Percentiles rank a stretch among this genome's conserved stretches.
phyloP scores from a whole-genome alignment of 2,888 invertebrate species.

The Craniophora ligustri region DNA sequence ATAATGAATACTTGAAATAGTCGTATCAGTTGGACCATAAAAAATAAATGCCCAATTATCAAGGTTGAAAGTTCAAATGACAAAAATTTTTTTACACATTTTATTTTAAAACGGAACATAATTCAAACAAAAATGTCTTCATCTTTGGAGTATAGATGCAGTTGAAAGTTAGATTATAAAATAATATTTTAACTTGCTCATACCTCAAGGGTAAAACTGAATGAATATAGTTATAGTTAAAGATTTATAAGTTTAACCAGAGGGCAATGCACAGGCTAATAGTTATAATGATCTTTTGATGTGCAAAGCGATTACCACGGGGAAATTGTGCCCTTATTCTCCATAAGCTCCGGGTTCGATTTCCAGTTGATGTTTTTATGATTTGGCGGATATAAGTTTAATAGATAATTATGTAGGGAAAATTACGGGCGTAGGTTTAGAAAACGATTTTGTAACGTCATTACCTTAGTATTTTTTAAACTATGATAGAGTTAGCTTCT shows the following conservation, averaged over 20 bases:
- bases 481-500: too few species aligned
- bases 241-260: conserved; percentile 30
- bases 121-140: too few species aligned
- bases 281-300: conserved; percentile 63
- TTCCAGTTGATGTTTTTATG: conserved; percentile 50
- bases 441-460: too few species aligned
- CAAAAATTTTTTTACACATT: too few species aligned
- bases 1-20: too few species aligned
- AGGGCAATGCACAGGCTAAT: conserved; percentile 46
- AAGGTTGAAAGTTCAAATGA: too few species aligned
- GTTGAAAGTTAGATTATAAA: too few species aligned
- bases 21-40: too few species aligned
- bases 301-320: conserved; percentile 56
- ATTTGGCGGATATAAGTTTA: conserved; percentile 39
- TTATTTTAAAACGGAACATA: too few species aligned
- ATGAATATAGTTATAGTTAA: not conserved
- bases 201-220: not conserved
- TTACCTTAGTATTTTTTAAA: too few species aligned
- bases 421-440: not conserved
- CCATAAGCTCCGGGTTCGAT: conserved; percentile 53
- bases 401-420: conserved; percentile 35
- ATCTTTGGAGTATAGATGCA: too few species aligned
- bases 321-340: conserved; percentile 61
- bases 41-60: too few species aligned
- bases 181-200: not conserved